phyloP scores from a whole-genome alignment of 2,888 invertebrate genomes.

The Orchesellides sinensis region DNA sequence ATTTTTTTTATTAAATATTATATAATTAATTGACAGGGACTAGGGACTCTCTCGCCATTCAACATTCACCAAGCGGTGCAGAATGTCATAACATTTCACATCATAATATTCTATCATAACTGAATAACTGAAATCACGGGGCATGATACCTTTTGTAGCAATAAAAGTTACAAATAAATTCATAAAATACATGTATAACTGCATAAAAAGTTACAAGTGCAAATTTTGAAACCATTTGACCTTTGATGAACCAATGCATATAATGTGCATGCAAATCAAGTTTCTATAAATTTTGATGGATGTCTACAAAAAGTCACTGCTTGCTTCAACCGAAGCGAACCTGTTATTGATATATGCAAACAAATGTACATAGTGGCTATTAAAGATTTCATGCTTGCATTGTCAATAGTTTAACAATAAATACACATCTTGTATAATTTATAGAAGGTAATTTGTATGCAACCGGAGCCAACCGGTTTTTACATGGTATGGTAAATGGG shows the following conservation, averaged over 20 bases:
- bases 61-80: not conserved
- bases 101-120: slow-evolving; percentile 1
- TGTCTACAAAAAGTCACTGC: not conserved
- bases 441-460: slow-evolving; percentile 11
- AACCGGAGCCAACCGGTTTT: slow-evolving; percentile 27
- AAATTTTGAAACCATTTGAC: slow-evolving; percentile 40
- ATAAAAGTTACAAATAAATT: not conserved
- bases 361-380: too few relatives aligned
- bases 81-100: slow-evolving; percentile 10
- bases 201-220: slow-evolving; percentile 42
- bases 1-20: too few relatives aligned
- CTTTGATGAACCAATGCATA: not conserved
- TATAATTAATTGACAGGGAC: not conserved
- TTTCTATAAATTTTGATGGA: not conserved
- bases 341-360: not conserved
- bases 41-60: too few relatives aligned
- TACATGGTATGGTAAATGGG: not conserved
- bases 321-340: too few relatives aligned
- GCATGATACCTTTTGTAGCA: not conserved
- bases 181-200: not conserved
- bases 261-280: not conserved
- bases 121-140: not conserved
- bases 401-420: too few relatives aligned
- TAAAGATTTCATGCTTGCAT: too few relatives aligned
- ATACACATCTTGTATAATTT: not conserved